Evolutionary conservation across 1,140 invertebrate genomes (phyloP), one percentile per base, ranked within the genome.

Genomic region (Charaxes varanes): DNA sequence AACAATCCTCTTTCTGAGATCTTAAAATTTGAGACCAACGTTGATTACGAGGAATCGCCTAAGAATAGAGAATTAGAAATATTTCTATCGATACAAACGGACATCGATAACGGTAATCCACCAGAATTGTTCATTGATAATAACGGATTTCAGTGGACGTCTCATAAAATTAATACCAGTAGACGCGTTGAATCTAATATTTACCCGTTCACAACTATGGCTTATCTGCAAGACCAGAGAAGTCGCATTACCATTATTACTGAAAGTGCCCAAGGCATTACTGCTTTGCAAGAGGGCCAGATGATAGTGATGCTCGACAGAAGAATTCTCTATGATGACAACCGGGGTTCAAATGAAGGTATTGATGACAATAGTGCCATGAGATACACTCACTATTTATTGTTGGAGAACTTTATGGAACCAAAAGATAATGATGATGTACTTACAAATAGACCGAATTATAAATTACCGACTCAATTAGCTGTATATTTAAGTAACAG

Each of bases 221-320:
- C 90, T 0, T 96, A 91, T 65, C 91, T 97, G 34, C 90, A 97
- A 78, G 95, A 97, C 57, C 62, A 86, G 0, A 84, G 71, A n/a
- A 84, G 88, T 23, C 79, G 93, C 10, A 51, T 97, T 0, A 93
- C 90, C 0, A 62, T 97, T 6, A 56, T 97, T 6, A 91, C 94
- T 0, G 92, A 94, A 45, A 93, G 96, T 52, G 92, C 93, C 0
- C 93, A 94, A 66, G 95, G 94, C 0, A 93, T 91, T 0, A 90
- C 93, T 0, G 90, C 90, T 26, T 91, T 93, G 63, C 90, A 94
- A 53, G 90, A 91, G 0, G 94, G 94, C 0, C 92, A 91, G 74
- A 53, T 97, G n/a, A 91, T 96, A 54, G 88, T 96, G 0, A 95
- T 97, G 92, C 62, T 97, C 4, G 95, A 97, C 50, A 79, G 95